Evolutionary conservation across 23 tunicate genomes (phyloP), one percentile per base, ranked within the genome.

Genomic region (Aplidium turbinatum): DNA sequence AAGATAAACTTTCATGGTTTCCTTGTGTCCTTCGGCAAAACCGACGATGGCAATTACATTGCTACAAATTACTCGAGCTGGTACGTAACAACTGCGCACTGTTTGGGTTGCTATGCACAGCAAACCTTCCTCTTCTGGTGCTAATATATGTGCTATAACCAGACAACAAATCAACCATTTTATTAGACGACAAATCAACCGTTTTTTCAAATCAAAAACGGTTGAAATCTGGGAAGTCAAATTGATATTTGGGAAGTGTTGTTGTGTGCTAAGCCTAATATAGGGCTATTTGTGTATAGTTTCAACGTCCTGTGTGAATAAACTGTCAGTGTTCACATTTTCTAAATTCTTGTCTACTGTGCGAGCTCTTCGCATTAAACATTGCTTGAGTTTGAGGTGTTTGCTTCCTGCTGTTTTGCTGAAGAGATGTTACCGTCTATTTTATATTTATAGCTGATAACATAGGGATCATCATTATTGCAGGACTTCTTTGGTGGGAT

Each of bases 61-160:
- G 83, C 83, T n/a, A 85, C 82, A 7, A 27, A 58, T 22, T 85
- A 76, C 51, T n/a, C 69, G 33, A 77, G 91, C 47, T 85, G 91
- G 84, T 78, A 50, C 23, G 70, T 55, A 22, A 11, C 50, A 11
- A 9, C 16, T 11, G 50, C 11, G 16, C 11, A 16, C 11, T 42
- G 11, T 16, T 9, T 42, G 50, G 13, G 13, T 42, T 42, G 11
- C 13, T n/a, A n/a, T n/a, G n/a, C n/a, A n/a, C n/a, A n/a, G n/a
- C n/a, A n/a, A n/a, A n/a, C n/a, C n/a, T n/a, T n/a, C n/a, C n/a
- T n/a, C n/a, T n/a, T n/a, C n/a, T n/a, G n/a, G n/a, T n/a, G n/a
- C n/a, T n/a, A n/a, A n/a, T n/a, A n/a, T n/a, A n/a, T n/a, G n/a
- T n/a, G n/a, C n/a, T n/a, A n/a, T n/a, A n/a, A n/a, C n/a, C n/a